phyloP scores from a whole-genome alignment of 2,888 invertebrate species.

The Pseudeuparius sepicola region DNA sequence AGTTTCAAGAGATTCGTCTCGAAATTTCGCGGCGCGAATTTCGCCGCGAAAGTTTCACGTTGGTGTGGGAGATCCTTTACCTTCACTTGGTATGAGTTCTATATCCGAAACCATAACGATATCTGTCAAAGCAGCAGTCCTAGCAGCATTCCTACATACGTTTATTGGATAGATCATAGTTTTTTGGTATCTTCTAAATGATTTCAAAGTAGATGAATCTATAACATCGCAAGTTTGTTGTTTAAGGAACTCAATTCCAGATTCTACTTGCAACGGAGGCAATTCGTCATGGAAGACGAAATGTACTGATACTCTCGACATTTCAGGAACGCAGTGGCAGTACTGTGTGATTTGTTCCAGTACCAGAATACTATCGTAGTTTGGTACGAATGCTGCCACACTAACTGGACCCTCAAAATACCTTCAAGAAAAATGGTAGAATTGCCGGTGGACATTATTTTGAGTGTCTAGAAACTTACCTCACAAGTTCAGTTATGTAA shows the following conservation, averaged over 20 bases:
- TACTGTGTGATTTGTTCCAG: conserved; percentile 52
- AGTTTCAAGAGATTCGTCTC: too few species aligned
- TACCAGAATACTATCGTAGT: conserved; percentile 49
- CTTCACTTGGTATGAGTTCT: conserved; percentile 58
- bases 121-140: conserved; percentile 50
- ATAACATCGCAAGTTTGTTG: conserved; percentile 28
- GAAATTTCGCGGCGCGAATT: too few species aligned
- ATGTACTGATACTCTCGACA: conserved; percentile 59
- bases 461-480: too few species aligned
- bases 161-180: conserved; percentile 63
- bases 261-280: conserved; percentile 44
- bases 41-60: too few species aligned
- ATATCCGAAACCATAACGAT: conserved; percentile 61
- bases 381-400: conserved; percentile 58
- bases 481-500: conserved; percentile 56
- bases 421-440: too few species aligned
- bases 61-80: too few species aligned
- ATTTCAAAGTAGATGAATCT: conserved; percentile 36
- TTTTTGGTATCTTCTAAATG: conserved; percentile 14
- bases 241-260: too few species aligned
- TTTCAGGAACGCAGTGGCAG: conserved; percentile 56
- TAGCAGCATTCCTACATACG: conserved; percentile 60
- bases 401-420: conserved; percentile 63
- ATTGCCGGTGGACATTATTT: too few species aligned
- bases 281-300: too few species aligned